Evolutionary conservation across 1,140 invertebrate species (phyloP).

Genomic region (Yoshiicerus persimilis): DNA sequence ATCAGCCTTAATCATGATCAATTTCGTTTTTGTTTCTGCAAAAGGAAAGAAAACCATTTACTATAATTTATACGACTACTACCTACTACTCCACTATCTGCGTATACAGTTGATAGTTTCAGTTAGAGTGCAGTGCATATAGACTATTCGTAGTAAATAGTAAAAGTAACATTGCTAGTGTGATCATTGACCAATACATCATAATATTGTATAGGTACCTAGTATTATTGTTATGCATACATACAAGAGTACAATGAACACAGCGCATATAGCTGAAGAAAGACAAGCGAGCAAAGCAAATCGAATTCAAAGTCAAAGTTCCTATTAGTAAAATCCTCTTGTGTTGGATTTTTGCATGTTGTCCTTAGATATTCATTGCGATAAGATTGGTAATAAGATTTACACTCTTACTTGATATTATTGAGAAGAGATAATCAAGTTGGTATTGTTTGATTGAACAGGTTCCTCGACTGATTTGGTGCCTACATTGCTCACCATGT

Average conservation of each 20-base stretch:
- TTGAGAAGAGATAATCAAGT: slow-evolving; percentile 24
- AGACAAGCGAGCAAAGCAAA: neutral
- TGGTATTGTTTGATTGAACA: slow-evolving; percentile 54
- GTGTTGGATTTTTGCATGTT: neutral
- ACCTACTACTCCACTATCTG: neutral
- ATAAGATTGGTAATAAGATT: neutral
- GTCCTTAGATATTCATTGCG: neutral
- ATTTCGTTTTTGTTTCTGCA: slow-evolving; percentile 15
- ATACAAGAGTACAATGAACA: neutral
- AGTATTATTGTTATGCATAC: neutral
- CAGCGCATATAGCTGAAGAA: neutral
- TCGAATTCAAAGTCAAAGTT: neutral
- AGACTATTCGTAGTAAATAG: too few relatives aligned
- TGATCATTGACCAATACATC: too few relatives aligned
- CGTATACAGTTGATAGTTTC: too few relatives aligned
- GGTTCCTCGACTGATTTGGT: slow-evolving; percentile 66
- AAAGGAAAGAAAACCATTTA: neutral
- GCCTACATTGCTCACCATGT: slow-evolving; percentile 66
- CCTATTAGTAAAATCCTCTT: neutral
- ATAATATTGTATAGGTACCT: neutral
- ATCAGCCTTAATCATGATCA: slow-evolving; percentile 1
- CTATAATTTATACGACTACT: neutral
- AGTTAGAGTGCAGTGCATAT: too few relatives aligned
- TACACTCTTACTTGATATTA: neutral
- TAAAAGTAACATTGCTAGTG: too few relatives aligned